Evolutionary conservation across 2,113 vertebrate genomes (phyloP), one percentile per base, ranked within the genome.

Genomic region (Tachysurus fulvidraco): DNA sequence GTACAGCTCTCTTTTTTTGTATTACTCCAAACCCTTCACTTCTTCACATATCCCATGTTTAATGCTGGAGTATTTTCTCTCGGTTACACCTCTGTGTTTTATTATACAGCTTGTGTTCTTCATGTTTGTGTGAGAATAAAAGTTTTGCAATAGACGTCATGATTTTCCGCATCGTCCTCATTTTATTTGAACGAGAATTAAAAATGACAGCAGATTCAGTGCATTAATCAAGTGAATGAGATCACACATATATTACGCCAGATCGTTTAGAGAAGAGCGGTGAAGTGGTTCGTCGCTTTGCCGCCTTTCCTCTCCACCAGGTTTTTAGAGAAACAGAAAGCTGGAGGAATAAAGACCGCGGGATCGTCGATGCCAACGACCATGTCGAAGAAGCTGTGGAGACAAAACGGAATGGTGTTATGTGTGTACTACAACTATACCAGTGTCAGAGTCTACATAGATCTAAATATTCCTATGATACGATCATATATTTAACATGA

Each of bases 291-390:
- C 4, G 55, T 28, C n/a, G 19, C 30, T 28, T 19, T 12, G 4
- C 14, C 67, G 5, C 54, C 44, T 11, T 69, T 82, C 6, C 11
- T 17, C 2, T 81, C 44, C 83, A 62, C 36, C 57, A 41, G 19
- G 28, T 80, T 36, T 57, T 87, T 78, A 17, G 84, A 87, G 54
- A 65, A 76, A 85, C 91, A 89, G 69, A 92, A 92, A 3, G 74
- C 36, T 11, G 91, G 90, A 44, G 90, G 91, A 50, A 91, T 79
- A 83, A 92, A 91, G 50, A 89, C 84, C 0, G 83, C 11, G 0
- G 91, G 91, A 59, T 91, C 73, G 30, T 90, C 89, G 6, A 91
- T 59, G n/a, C 90, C 88, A 25, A 88, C 5, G 14, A 91, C 86
- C 1, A 91, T 67, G 67, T 91, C 89, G 64, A 77, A 91, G 87